Evolutionary conservation across 1,140 invertebrate species (phyloP), one percentile per base, ranked within the genome.

Genomic region (Rhagoletis pomonella): DNA sequence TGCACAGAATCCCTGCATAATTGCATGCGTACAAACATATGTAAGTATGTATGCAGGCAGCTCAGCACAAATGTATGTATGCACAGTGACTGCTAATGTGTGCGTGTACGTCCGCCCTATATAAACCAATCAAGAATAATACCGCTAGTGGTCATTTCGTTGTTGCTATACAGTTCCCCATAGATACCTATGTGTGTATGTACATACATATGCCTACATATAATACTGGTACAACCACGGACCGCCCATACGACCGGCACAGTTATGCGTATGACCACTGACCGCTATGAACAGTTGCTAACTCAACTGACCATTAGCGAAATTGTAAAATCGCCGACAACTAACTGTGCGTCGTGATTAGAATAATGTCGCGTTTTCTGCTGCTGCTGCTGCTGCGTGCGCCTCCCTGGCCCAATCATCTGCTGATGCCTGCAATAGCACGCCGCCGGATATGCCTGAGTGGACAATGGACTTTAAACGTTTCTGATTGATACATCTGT

Each of bases 401-500:
- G 42, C 10, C 44, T 44, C 69, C 42, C 47, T 14, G 29, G 29
- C 29, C 29, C 29, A 29, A 29, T 17, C 69, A n/a, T 47, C 44
- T 44, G 42, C 17, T 55, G 47, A 44, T 42, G 17, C 14, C 12
- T 73, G 14, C 39, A 4, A 9, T 17, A 29, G 73, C n/a, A 42
- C 39, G n/a, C 10, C 73, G 19, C 50, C 73, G 73, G 73, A 81
- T 81, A 81, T 29, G 73, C 73, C 12, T 81, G 73, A 81, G 47
- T 81, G 73, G 47, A 81, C n/a, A 81, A 58, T 81, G n/a, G n/a
- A 81, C 73, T 81, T n/a, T 81, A 81, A 81, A 47, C 42, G 6
- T 81, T 19, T 55, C 73, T 55, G 55, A 50, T 29, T 29, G 29
- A 29, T 29, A 29, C 29, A 29, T 29, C 29, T 29, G 29, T 17